Percentiles rank a stretch among this genome's conserved stretches.
phyloP scores from a whole-genome alignment of 2,888 invertebrate species.

The Athripsodes cinereus region DNA sequence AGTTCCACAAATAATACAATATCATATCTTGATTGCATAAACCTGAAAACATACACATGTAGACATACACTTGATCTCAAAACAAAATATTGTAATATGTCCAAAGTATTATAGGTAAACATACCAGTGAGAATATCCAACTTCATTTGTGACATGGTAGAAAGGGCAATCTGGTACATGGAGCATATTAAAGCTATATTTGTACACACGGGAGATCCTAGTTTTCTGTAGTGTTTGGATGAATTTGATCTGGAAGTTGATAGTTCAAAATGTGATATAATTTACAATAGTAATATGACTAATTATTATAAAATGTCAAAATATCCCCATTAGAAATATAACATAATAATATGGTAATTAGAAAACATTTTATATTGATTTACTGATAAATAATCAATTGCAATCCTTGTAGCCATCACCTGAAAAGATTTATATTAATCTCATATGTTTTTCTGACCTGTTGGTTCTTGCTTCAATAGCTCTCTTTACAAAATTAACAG shows the following conservation, averaged over 20 bases:
- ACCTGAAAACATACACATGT: constrained; percentile 48
- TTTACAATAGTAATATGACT: too few species aligned
- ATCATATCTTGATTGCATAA: constrained; percentile 91
- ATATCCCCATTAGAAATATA: too few species aligned
- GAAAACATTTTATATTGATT: too few species aligned
- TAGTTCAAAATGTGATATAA: background rate
- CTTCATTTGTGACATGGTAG: constrained; percentile 83
- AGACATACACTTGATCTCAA: background rate
- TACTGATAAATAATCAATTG: too few species aligned
- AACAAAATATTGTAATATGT: background rate
- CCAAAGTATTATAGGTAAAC: background rate
- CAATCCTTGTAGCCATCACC: too few species aligned
- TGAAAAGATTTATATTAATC: too few species aligned
- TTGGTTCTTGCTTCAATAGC: constrained; percentile 49
- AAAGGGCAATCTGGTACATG: constrained; percentile 86
- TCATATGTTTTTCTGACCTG: too few species aligned
- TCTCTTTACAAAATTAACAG: constrained; percentile 44
- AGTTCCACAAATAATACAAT: constrained; percentile 84
- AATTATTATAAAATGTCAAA: too few species aligned
- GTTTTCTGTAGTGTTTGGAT: constrained; percentile 62
- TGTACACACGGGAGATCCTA: constrained; percentile 76
- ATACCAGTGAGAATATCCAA: constrained; percentile 88
- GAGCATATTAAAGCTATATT: constrained; percentile 83
- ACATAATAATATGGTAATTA: too few species aligned
- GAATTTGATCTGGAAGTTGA: constrained; percentile 51